These are phyloP conservation scores for Pardalotus punctatus DNA, from an alignment of 2,113 vertebrate genomes.

Conservation along the genomic window DNA sequence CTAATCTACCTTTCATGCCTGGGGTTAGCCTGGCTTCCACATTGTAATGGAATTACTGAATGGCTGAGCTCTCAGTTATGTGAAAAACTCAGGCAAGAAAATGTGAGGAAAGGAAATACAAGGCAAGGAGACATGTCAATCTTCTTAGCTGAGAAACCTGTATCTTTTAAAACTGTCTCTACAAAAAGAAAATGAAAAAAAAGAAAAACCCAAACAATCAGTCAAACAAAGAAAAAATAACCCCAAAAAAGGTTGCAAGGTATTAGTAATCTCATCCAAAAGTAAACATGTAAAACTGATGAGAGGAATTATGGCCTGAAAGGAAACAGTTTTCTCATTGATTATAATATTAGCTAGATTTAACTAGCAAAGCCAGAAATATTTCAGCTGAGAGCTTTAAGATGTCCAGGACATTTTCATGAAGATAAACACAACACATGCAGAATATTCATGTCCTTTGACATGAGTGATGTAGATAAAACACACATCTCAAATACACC, in stretches of 20 bases:
- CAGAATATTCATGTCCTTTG: background rate
- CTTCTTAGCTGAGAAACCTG: background rate
- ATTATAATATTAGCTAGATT: background rate
- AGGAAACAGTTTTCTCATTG: background rate
- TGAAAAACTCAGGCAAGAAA: background rate
- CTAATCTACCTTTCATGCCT: background rate
- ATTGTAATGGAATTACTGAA: background rate
- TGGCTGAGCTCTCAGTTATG: background rate
- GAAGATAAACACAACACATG: background rate
- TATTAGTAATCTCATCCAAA: background rate
- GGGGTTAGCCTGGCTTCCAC: background rate
- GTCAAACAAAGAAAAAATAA: rapidly evolving
- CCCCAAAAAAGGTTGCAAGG: rapidly evolving
- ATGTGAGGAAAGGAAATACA: background rate
- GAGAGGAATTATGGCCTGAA: background rate
- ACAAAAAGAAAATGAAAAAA: background rate
- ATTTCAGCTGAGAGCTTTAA: background rate
- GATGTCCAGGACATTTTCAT: background rate
- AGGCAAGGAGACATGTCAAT: background rate
- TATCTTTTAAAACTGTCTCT: background rate
- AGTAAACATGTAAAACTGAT: background rate
- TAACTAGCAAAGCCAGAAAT: background rate
- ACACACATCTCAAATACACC: background rate
- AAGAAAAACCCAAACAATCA: background rate
- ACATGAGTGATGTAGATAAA: background rate